Conservation (phyloP, 2,113 vertebrate species). For the Zosterops pallidus region DNA sequence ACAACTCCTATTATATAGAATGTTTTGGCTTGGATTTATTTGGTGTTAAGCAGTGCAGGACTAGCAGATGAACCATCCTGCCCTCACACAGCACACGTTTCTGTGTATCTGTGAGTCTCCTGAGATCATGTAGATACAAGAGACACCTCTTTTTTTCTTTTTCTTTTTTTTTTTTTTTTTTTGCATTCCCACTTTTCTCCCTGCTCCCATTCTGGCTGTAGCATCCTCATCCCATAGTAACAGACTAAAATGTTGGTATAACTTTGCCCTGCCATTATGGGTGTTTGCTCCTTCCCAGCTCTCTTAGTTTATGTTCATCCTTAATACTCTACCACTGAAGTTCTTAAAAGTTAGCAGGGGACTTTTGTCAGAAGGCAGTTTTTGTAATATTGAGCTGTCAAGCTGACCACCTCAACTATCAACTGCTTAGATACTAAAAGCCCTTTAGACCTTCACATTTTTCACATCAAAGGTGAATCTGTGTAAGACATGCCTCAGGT, state of each 20-base stretch:
- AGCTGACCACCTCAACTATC: background rate
- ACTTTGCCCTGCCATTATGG: background rate
- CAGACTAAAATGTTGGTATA: too few species aligned
- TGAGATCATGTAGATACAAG: background rate
- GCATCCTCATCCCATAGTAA: background rate
- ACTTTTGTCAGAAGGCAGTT: background rate
- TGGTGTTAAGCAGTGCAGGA: background rate
- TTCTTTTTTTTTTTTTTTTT: background rate
- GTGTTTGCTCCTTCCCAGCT: background rate
- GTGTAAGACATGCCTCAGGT: background rate
- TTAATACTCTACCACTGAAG: background rate
- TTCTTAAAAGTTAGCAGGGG: background rate
- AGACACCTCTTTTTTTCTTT: background rate
- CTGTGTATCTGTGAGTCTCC: background rate
- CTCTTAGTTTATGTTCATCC: background rate
- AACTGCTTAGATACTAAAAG: background rate
- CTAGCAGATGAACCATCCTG: background rate
- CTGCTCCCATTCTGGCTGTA: background rate
- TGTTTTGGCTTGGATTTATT: background rate
- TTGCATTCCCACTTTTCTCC: background rate
- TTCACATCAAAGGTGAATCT: background rate
- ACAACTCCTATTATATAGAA: background rate
- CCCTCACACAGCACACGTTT: background rate
- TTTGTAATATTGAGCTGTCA: background rate
- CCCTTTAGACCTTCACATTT: background rate